Evolutionary conservation across 2,888 invertebrate species (phyloP).

Genomic region (Trilocha varians): DNA sequence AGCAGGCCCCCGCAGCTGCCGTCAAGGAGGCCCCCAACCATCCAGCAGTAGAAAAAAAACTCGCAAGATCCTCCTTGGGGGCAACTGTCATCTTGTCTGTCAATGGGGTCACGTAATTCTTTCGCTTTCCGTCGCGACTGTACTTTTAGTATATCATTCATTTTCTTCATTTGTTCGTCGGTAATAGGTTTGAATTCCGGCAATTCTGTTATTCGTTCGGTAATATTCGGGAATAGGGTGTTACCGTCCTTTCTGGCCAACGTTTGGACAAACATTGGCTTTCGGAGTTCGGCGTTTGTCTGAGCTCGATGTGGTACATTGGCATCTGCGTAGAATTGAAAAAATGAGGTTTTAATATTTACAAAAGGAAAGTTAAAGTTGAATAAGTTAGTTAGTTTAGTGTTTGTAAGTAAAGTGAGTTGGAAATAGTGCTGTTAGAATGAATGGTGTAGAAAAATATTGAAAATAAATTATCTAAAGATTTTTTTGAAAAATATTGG

Average conservation of each 20-base stretch:
- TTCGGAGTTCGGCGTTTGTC: conserved; percentile 34
- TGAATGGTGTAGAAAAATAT: too few species aligned
- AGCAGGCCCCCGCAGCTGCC: conserved; percentile 87
- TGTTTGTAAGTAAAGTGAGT: background rate
- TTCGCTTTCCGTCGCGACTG: conserved; percentile 36
- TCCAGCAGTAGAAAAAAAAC: conserved; percentile 94
- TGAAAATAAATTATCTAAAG: too few species aligned
- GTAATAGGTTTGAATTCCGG: conserved; percentile 62
- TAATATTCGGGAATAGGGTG: conserved; percentile 42
- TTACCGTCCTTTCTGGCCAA: conserved; percentile 28
- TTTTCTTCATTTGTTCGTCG: conserved; percentile 54
- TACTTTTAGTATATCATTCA: conserved; percentile 47
- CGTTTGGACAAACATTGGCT: conserved; percentile 64
- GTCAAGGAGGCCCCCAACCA: conserved; percentile 88
- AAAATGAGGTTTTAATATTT: conserved; percentile 21
- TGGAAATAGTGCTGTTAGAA: background rate
- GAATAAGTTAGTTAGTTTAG: background rate
- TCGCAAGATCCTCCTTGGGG: conserved; percentile 87
- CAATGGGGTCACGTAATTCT: conserved; percentile 15
- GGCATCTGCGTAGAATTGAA: conserved; percentile 61
- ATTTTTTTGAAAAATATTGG: too few species aligned
- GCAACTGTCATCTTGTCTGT: conserved; percentile 69
- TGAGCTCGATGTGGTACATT: conserved; percentile 63
- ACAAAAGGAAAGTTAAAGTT: conserved; percentile 9
- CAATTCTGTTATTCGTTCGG: conserved; percentile 28